Percentiles rank a stretch among this genome's conserved stretches.
These are phyloP conservation scores for Drepana arcuata DNA, from an alignment of 1,140 invertebrate genomes.

Conservation along the genomic window DNA sequence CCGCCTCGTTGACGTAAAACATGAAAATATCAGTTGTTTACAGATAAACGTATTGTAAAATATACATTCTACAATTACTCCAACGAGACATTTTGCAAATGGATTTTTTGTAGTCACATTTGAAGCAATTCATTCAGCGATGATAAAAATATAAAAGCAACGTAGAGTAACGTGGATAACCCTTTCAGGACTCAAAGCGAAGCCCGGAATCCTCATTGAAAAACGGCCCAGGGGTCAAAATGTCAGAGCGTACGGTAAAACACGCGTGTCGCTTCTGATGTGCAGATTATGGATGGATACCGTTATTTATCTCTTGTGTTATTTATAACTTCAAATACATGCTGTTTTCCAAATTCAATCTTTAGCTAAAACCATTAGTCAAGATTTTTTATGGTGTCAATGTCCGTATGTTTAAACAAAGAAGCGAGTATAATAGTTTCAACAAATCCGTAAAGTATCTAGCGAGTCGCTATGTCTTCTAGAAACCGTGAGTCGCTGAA, in stretches of 20 bases:
- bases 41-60: too few relatives aligned
- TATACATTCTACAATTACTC: conserved; percentile 20
- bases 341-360: too few relatives aligned
- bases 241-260: conserved; percentile 28
- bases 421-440: too few relatives aligned
- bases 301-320: too few relatives aligned
- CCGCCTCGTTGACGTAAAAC: too few relatives aligned
- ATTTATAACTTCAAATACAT: too few relatives aligned
- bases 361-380: too few relatives aligned
- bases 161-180: conserved; percentile 44
- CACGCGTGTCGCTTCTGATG: conserved; percentile 17
- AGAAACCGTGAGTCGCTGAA: conserved; percentile 24
- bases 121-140: conserved; percentile 44
- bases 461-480: too few relatives aligned
- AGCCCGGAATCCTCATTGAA: conserved; percentile 47
- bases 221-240: conserved; percentile 46
- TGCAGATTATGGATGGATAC: conserved; percentile 9
- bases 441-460: too few relatives aligned
- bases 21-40: too few relatives aligned
- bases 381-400: too few relatives aligned
- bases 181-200: conserved; percentile 48
- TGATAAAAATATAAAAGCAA: conserved; percentile 55
- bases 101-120: conserved; percentile 40
- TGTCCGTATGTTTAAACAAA: too few relatives aligned
- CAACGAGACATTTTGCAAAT: conserved; percentile 37